A percentile compares a stretch with the other conserved stretches of the same genome.
Conservation (phyloP, 2,113 vertebrate genomes). For the Trogon melanurus region DNA sequence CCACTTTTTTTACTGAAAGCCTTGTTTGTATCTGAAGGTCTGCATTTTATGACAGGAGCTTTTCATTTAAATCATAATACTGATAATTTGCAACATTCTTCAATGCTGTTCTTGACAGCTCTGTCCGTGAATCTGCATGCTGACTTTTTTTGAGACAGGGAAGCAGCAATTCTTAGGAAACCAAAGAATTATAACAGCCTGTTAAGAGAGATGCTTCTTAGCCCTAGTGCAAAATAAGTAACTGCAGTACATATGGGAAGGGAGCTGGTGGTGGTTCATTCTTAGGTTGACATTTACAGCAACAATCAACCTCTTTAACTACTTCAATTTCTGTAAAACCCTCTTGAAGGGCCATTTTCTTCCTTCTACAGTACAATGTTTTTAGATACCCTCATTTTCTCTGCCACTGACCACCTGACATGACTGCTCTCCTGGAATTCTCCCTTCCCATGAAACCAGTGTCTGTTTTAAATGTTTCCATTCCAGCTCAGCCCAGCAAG, state of each 20-base stretch:
- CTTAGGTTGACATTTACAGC: too few relatives aligned
- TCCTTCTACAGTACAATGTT: neutral
- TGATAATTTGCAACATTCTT: neutral
- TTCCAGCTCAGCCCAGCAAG: neutral
- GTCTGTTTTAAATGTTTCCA: neutral
- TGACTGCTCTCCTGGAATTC: neutral
- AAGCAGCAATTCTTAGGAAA: neutral
- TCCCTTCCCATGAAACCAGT: neutral
- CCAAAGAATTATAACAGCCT: neutral
- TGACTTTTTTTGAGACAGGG: neutral
- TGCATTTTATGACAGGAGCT: neutral
- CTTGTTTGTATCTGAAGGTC: neutral
- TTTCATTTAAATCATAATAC: neutral
- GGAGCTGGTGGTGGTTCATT: neutral
- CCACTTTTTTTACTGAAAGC: neutral
- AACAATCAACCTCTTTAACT: too few relatives aligned
- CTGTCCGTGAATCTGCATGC: neutral
- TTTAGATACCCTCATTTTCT: neutral
- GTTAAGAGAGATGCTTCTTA: neutral
- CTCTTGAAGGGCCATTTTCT: too few relatives aligned
- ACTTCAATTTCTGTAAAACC: neutral
- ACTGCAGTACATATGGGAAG: too few relatives aligned
- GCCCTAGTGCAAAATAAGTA: neutral
- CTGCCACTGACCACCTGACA: neutral
- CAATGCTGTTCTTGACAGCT: neutral